Conservation (phyloP, 2,113 vertebrate genomes). For the Aphelocoma coerulescens region DNA sequence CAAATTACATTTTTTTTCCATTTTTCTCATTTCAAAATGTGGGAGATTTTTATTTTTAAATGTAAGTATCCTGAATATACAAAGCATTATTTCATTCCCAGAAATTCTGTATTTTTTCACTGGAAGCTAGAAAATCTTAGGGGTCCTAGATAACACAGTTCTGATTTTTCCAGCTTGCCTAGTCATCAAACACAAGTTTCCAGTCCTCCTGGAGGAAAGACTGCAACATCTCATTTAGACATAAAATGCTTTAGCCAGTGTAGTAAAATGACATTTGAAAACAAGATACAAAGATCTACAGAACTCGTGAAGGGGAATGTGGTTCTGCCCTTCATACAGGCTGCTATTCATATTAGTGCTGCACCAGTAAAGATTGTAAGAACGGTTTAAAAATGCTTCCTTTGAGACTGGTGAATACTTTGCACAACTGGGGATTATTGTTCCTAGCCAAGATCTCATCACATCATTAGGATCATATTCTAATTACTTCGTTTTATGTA, state of each 20-base stretch:
- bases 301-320: neutral
- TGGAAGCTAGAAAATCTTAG: neutral
- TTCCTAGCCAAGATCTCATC: constrained; percentile 3
- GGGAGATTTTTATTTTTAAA: neutral
- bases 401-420: constrained; percentile 21
- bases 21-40: neutral
- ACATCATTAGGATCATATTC: neutral
- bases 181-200: neutral
- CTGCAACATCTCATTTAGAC: neutral
- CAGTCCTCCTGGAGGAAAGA: neutral
- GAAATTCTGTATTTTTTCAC: neutral
- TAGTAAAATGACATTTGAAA: neutral
- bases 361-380: neutral
- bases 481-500: neutral
- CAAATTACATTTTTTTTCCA: neutral
- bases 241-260: neutral
- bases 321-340: neutral
- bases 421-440: neutral
- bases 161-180: neutral
- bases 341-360: neutral
- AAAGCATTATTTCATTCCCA: neutral
- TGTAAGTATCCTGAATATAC: neutral
- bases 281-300: neutral
- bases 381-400: constrained; percentile 1
- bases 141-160: neutral